These are phyloP conservation scores for Agrochola macilenta DNA, from an alignment of 2,888 invertebrate species.

Conservation along the genomic window DNA sequence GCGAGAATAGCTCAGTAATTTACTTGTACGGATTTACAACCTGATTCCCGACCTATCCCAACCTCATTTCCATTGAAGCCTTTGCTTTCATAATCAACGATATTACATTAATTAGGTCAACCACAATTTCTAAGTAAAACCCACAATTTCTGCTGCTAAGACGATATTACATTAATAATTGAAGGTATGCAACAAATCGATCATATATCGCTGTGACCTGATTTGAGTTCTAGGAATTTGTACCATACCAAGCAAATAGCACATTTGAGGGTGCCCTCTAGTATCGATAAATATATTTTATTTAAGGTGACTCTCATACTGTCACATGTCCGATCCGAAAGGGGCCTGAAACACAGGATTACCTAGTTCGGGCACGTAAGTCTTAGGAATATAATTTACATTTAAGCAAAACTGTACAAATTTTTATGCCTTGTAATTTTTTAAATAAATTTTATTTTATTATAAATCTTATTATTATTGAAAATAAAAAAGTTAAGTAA, in stretches of 20 bases:
- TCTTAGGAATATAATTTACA: too few species aligned
- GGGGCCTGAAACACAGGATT: too few species aligned
- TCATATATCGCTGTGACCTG: constrained; percentile 12
- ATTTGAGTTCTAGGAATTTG: constrained; percentile 20
- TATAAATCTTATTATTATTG: too few species aligned
- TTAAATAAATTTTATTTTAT: too few species aligned
- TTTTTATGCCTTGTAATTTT: too few species aligned
- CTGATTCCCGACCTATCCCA: constrained; percentile 34
- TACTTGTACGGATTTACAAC: not conserved
- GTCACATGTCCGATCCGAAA: too few species aligned
- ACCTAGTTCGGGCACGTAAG: too few species aligned
- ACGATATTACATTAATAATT: constrained; percentile 11
- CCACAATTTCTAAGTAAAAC: constrained; percentile 23
- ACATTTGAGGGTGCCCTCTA: constrained; percentile 4
- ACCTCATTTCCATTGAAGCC: constrained; percentile 4
- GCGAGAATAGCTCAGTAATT: too few species aligned
- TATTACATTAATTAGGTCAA: constrained; percentile 19
- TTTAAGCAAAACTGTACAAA: too few species aligned
- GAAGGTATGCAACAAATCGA: constrained; percentile 1
- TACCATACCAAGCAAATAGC: not conserved
- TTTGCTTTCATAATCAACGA: not conserved
- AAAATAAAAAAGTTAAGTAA: too few species aligned
- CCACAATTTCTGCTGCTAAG: not conserved
- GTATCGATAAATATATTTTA: not conserved
- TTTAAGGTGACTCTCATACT: too few species aligned